These are phyloP conservation scores for Myiagra hebetior DNA, from an alignment of 2,113 vertebrate species.

Conservation along the genomic window DNA sequence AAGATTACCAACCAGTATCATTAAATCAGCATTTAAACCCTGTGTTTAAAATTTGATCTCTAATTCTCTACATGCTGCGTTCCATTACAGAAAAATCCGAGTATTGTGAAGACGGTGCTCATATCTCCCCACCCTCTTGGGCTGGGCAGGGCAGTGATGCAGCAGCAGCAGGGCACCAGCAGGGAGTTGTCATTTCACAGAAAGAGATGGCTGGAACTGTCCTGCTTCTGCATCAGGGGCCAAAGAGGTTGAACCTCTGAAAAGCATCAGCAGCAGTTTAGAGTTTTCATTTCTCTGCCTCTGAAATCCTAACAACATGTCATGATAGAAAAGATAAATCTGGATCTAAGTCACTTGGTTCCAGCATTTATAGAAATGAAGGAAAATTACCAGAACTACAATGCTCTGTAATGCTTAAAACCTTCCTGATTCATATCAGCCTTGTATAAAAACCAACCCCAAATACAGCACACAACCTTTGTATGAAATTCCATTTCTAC, in stretches of 20 bases:
- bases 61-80: background rate
- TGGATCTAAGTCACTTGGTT: background rate
- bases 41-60: background rate
- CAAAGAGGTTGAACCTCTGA: background rate
- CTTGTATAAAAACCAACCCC: background rate
- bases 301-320: background rate
- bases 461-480: background rate
- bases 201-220: background rate
- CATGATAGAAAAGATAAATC: background rate
- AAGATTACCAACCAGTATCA: background rate
- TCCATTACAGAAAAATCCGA: background rate
- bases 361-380: background rate
- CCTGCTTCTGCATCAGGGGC: background rate
- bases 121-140: fast-evolving
- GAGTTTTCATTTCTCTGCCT: background rate
- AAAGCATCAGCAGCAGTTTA: background rate
- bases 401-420: background rate
- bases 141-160: background rate
- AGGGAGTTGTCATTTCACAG: background rate
- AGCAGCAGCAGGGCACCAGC: background rate
- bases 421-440: fast-evolving
- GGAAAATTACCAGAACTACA: background rate
- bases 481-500: background rate
- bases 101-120: background rate
- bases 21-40: background rate